Evolutionary conservation across 2,113 vertebrate genomes (phyloP), one percentile per base, ranked within the genome.

Genomic region (Odontophorus gujanensis): DNA sequence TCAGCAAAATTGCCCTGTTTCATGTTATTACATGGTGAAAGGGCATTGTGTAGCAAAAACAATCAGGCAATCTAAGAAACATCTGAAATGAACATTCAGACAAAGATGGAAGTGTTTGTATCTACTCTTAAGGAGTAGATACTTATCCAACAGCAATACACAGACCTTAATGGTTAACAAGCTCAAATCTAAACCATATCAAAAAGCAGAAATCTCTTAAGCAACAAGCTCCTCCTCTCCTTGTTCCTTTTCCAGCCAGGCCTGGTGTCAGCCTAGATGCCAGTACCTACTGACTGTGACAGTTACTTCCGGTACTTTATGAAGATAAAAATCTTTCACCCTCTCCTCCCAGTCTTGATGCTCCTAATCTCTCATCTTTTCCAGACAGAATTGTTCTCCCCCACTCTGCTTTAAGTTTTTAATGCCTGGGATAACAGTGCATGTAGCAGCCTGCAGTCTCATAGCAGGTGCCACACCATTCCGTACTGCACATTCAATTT

Each of bases 111-210:
- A 36, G 15, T 40, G 6, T 62, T 85, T 92, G 90, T 24, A 81
- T 90, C 69, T 63, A 25, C 36, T 78, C 77, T 22, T 75, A 83
- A 34, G 62, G 12, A 87, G 19, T 38, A 38, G 38, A 38, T 38
- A 38, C 38, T 81, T 47, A n/a, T 38, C 42, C 86, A 42, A 5
- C 13, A 25, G 55, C 61, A 93, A 25, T 18, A 47, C 36, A 85
- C 18, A 85, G 24, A 57, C 32, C 74, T 73, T 38, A 71, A 72
- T 78, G 42, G 36, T 88, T 84, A 59, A 86, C 90, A 89, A 90
- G 3, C 4, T 0, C 6, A 43, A 83, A 7, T n/a, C 24, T 86
- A 78, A 94, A 82, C 13, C 11, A 87, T 10, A 9, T 13, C 73
- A 61, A 80, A 74, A 17, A 80, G 3, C 13, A 81, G 6, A 71